Evolutionary conservation across 2,113 vertebrate species (phyloP).

Genomic region (Vidua macroura): DNA sequence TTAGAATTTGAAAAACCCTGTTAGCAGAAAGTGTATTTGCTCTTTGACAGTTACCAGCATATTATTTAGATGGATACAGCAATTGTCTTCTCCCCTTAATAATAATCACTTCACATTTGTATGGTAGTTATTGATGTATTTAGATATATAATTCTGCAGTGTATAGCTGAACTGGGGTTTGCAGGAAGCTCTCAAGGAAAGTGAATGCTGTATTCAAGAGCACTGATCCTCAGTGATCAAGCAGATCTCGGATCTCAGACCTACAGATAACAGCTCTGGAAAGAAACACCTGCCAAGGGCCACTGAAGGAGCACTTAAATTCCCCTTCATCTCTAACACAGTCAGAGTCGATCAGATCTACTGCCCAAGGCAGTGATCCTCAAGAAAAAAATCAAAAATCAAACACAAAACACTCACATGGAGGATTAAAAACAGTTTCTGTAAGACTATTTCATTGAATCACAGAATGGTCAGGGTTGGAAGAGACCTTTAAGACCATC

Average conservation of each 20-base stretch:
- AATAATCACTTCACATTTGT: constrained; percentile 20
- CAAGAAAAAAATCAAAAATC: background rate
- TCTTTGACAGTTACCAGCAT: constrained; percentile 19
- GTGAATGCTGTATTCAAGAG: background rate
- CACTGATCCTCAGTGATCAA: background rate
- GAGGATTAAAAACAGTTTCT: background rate
- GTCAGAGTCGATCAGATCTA: background rate
- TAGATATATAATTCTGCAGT: background rate
- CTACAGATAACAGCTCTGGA: background rate
- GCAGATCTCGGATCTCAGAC: background rate
- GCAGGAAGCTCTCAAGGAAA: background rate
- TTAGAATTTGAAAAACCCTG: constrained; percentile 22
- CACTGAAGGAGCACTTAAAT: background rate
- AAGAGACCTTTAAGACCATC: background rate
- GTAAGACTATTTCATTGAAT: background rate
- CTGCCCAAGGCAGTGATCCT: background rate
- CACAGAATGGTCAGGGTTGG: background rate
- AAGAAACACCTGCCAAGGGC: background rate
- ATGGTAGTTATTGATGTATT: background rate
- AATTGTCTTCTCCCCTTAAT: constrained; percentile 30
- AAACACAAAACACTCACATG: fast-evolving
- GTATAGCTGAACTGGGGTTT: background rate
- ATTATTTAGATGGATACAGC: constrained; percentile 42
- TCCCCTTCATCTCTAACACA: background rate
- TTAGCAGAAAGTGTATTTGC: constrained; percentile 11